Conservation (phyloP, 2,888 invertebrate species). For the Paralinhomoeus sp. region DNA sequence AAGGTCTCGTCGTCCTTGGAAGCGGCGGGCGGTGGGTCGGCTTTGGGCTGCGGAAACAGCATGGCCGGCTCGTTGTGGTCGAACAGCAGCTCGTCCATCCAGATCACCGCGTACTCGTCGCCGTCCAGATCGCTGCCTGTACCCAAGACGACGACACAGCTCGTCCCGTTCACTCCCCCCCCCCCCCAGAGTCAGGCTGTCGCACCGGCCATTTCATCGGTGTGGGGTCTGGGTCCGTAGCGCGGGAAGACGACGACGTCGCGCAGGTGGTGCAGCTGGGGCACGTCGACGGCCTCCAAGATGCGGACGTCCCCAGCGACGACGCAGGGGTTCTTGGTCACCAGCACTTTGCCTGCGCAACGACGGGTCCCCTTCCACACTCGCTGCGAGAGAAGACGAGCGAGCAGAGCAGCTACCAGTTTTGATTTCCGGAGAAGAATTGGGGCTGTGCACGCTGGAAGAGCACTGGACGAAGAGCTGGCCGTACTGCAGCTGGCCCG, state of each 20-base stretch:
- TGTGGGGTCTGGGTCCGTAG: constrained; percentile 26
- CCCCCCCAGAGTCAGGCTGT: too few species aligned
- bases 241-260: constrained; percentile 30
- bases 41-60: constrained; percentile 12
- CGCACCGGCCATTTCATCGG: constrained; percentile 29
- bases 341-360: constrained; percentile 19
- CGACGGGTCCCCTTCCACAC: neutral
- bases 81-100: constrained; percentile 22
- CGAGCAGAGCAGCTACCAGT: too few species aligned
- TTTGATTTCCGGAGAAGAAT: too few species aligned
- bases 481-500: constrained; percentile 21
- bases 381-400: too few species aligned
- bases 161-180: too few species aligned
- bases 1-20: neutral
- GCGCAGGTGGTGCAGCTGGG: constrained; percentile 13
- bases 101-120: constrained; percentile 27
- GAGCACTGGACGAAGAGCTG: constrained; percentile 9
- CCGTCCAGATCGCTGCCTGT: constrained; percentile 28
- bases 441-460: neutral
- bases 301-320: constrained; percentile 27
- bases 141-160: too few species aligned
- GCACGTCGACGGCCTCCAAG: constrained; percentile 16
- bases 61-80: constrained; percentile 15
- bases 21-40: neutral
- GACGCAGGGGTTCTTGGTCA: constrained; percentile 29